Evolutionary conservation across 2,113 vertebrate species (phyloP).

Genomic region (Hemibagrus wyckioides): DNA sequence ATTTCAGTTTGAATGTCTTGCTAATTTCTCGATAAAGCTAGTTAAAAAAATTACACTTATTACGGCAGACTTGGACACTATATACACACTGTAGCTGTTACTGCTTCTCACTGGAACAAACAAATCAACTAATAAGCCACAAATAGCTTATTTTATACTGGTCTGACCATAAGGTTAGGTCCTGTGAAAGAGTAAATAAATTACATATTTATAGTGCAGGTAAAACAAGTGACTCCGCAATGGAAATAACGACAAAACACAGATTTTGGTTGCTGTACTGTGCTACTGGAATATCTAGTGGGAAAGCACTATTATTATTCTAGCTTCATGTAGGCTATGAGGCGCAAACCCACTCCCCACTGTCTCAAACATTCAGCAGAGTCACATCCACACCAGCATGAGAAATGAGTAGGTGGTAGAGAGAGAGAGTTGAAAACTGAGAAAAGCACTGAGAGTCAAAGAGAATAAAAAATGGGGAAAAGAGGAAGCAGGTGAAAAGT

Average conservation of each 20-base stretch:
- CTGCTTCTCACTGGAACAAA: not conserved
- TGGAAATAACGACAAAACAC: too few species aligned
- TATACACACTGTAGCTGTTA: not conserved
- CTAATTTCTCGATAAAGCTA: not conserved
- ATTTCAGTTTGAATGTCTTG: not conserved
- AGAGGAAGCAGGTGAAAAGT: not conserved
- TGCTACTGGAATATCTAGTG: too few species aligned
- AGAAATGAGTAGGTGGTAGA: conserved; percentile 39
- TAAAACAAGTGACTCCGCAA: not conserved
- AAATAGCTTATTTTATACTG: not conserved
- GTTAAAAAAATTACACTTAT: not conserved
- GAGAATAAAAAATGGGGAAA: not conserved
- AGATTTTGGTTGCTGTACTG: not conserved
- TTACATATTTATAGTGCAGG: not conserved
- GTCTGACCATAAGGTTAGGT: not conserved
- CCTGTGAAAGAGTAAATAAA: not conserved
- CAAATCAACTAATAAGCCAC: not conserved
- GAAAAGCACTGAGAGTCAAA: not conserved
- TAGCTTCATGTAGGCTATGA: not conserved
- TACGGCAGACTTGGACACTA: not conserved
- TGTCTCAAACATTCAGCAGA: not conserved
- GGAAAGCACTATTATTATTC: not conserved
- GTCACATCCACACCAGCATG: conserved; percentile 19
- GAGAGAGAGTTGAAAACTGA: not conserved
- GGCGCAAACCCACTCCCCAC: not conserved